Conservation (phyloP, 2,888 invertebrate species). For the Coenonympha arcania region DNA sequence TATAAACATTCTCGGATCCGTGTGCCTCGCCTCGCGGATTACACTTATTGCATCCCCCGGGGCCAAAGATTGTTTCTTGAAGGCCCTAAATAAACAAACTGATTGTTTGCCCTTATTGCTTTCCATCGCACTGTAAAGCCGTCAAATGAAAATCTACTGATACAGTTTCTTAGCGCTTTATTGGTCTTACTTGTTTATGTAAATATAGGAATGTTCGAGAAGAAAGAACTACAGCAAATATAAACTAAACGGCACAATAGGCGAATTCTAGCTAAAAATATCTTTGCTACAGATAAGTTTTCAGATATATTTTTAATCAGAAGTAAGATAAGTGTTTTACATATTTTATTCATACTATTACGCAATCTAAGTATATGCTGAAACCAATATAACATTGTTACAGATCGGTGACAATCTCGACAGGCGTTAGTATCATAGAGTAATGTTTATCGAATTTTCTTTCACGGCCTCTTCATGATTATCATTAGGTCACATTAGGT, state of each 20-base stretch:
- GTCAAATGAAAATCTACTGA: conserved; percentile 33
- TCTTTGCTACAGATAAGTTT: too few species aligned
- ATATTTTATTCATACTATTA: too few species aligned
- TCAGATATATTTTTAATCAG: too few species aligned
- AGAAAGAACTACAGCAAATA: too few species aligned
- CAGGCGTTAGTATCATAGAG: not conserved
- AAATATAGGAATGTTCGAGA: not conserved
- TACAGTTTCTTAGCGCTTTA: conserved; percentile 16
- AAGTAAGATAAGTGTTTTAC: too few species aligned
- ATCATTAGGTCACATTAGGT: not conserved
- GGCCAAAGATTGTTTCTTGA: conserved; percentile 56
- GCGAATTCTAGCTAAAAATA: too few species aligned
- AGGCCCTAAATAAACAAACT: conserved; percentile 61
- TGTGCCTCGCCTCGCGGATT: conserved; percentile 40
- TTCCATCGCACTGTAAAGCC: conserved; percentile 37
- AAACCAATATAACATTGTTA: too few species aligned
- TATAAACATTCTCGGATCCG: conserved; percentile 11
- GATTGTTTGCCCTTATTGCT: conserved; percentile 57
- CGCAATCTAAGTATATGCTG: too few species aligned
- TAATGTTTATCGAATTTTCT: not conserved
- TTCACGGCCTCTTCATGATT: not conserved
- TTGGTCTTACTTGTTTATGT: not conserved
- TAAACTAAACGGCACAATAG: too few species aligned
- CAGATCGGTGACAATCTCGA: conserved; percentile 1
- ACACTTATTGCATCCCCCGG: conserved; percentile 66